Evolutionary conservation across 2,888 invertebrate genomes (phyloP), one percentile per base, ranked within the genome.

Genomic region (Tyria jacobaeae): DNA sequence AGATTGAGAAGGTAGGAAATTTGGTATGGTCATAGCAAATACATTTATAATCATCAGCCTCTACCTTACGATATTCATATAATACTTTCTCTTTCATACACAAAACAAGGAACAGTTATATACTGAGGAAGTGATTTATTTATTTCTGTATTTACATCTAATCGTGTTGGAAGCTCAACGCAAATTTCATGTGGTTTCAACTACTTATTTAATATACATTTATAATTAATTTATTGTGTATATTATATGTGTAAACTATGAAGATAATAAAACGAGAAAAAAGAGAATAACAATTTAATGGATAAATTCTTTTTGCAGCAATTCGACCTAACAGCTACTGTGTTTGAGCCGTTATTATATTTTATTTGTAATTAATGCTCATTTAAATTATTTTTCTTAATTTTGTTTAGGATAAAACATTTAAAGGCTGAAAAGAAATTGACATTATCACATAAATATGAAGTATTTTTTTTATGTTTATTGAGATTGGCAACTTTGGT

Each of bases 111-210:
- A 70, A 69, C 68, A 61, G 60, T 64, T 48, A 63, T 69, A 75
- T 54, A 65, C 64, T 75, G 69, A 76, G 70, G 75, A 64, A 78
- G 70, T 80, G 76, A 78, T 68, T 79, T 77, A 71, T 79, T 75
- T 86, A 88, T 83, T 81, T 86, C 83, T 89, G 87, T 94, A 94
- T 94, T 85, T 94, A 94, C 94, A 94, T 89, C 94, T 94, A 94
- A 93, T 92, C 92, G 91, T 94, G 93, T 94, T 94, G 94, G 94
- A 94, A 94, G 94, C 94, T 94, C 94, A 94, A 94, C 94, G 94
- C 90, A 92, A 94, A 94, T 93, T 92, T 91, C 84, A 84, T 90
- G 91, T 92, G 89, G 83, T 86, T 89, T 88, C 79, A 80, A 83
- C 86, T 89, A 88, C 85, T 81, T 88, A 89, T 81, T 73, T 64